phyloP scores from a whole-genome alignment of 2,797 vertebrate species.

The Paratrypauchen microcephalus region DNA sequence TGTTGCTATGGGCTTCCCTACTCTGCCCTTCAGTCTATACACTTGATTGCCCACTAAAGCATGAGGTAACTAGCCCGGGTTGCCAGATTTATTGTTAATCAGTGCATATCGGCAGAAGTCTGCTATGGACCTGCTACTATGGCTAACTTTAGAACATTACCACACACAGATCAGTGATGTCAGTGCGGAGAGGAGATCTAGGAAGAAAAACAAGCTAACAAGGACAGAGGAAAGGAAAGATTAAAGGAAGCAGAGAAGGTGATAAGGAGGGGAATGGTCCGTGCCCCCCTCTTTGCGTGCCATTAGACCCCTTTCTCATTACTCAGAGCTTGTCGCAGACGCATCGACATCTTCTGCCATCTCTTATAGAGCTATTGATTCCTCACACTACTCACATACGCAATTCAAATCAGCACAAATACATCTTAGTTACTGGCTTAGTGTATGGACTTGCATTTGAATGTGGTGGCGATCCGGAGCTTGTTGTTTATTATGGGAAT shows the following conservation, averaged over 20 bases:
- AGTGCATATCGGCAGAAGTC: slow-evolving; percentile 81
- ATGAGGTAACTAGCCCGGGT: slow-evolving; percentile 74
- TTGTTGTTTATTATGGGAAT: slow-evolving; percentile 14
- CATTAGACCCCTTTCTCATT: slow-evolving; percentile 62
- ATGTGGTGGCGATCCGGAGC: slow-evolving; percentile 4
- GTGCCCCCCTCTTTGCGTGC: slow-evolving; percentile 36
- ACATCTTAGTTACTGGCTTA: slow-evolving; percentile 28
- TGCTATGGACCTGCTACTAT: slow-evolving; percentile 36
- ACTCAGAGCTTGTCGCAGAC: slow-evolving; percentile 65
- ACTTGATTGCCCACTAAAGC: slow-evolving; percentile 72
- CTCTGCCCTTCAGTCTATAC: slow-evolving; percentile 71
- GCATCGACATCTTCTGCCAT: slow-evolving; percentile 70
- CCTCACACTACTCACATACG: slow-evolving; percentile 50
- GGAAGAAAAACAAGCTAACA: slow-evolving; percentile 17
- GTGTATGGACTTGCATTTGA: slow-evolving; percentile 20
- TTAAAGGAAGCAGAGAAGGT: slow-evolving; percentile 21
- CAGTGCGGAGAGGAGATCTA: slow-evolving; percentile 36
- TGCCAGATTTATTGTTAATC: slow-evolving; percentile 90
- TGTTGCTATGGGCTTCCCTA: slow-evolving; percentile 42
- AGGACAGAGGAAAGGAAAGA: slow-evolving; percentile 9
- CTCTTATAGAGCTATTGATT: slow-evolving; percentile 65
- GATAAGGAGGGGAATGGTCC: slow-evolving; percentile 18
- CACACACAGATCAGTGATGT: slow-evolving; percentile 61
- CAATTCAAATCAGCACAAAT: slow-evolving; percentile 62
- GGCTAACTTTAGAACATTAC: slow-evolving; percentile 77